phyloP scores from a whole-genome alignment of 2,888 invertebrate species.

The Autographa pulchrina region DNA sequence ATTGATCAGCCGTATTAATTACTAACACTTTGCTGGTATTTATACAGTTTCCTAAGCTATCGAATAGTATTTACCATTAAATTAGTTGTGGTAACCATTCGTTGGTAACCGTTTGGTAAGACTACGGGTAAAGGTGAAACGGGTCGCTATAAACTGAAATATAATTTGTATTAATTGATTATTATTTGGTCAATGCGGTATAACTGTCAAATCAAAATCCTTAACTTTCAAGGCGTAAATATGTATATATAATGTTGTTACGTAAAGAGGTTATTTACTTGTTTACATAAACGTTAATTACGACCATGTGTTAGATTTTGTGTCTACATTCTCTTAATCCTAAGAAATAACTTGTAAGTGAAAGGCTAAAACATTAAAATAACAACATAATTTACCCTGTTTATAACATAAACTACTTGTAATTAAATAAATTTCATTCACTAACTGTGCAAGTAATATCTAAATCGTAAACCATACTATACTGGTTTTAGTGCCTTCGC shows the following conservation, averaged over 20 bases:
- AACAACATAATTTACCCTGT: slow-evolving; percentile 4
- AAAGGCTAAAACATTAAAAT: neutral
- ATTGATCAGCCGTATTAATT: slow-evolving; percentile 53
- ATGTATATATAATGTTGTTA: neutral
- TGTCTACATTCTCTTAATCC: neutral
- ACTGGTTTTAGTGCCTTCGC: slow-evolving; percentile 32
- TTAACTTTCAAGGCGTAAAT: neutral
- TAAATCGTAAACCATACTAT: slow-evolving; percentile 24
- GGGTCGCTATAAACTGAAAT: slow-evolving; percentile 21
- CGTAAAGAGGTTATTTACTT: neutral
- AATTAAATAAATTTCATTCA: slow-evolving; percentile 6
- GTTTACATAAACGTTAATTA: neutral
- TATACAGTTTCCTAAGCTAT: slow-evolving; percentile 46
- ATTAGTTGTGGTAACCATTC: slow-evolving; percentile 44
- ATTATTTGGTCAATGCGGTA: neutral
- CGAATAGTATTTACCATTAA: slow-evolving; percentile 46
- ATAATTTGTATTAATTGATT: slow-evolving; percentile 11
- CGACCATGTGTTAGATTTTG: neutral
- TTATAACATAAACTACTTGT: neutral
- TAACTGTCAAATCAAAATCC: neutral
- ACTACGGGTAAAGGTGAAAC: slow-evolving; percentile 24
- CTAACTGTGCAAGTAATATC: slow-evolving; percentile 5
- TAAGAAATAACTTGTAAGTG: neutral
- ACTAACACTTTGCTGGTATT: slow-evolving; percentile 48
- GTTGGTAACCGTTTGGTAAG: slow-evolving; percentile 33